Evolutionary conservation across 2,797 vertebrate species (phyloP).

Genomic region (Tympanoctomys barrerae): DNA sequence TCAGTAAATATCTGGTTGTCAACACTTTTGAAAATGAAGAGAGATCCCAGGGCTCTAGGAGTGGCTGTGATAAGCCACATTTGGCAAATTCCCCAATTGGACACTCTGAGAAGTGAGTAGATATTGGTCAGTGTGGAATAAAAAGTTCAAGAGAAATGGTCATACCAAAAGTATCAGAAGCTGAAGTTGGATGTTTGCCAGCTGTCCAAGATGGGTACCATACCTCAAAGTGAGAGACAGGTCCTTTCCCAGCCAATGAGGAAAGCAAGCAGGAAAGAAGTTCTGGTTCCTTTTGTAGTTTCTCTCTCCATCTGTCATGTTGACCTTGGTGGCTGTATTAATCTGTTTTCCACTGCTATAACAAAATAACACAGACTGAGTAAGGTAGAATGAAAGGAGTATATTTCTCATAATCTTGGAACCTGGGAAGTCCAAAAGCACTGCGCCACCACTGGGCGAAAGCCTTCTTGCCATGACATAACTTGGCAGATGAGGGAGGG

Average conservation of each 20-base stretch:
- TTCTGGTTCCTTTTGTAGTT: background rate
- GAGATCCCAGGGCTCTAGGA: background rate
- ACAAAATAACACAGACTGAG: background rate
- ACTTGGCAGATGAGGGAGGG: background rate
- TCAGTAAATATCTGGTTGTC: background rate
- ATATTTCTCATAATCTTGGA: background rate
- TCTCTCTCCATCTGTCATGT: background rate
- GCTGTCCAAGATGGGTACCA: background rate
- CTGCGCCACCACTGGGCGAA: background rate
- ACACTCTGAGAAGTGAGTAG: background rate
- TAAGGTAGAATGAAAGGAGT: background rate
- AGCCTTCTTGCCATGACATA: background rate
- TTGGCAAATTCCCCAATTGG: background rate
- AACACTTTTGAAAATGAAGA: background rate
- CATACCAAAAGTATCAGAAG: background rate
- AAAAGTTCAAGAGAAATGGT: background rate
- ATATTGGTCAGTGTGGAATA: background rate
- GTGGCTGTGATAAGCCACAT: background rate
- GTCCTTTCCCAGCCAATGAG: too few relatives aligned
- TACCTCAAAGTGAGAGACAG: background rate
- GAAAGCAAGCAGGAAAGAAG: background rate
- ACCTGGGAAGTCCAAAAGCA: background rate
- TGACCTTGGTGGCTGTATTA: background rate
- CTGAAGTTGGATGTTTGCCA: background rate
- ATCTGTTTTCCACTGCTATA: background rate